Evolutionary conservation across 2,888 invertebrate species (phyloP).

Genomic region (Pseudanteris insignis): DNA sequence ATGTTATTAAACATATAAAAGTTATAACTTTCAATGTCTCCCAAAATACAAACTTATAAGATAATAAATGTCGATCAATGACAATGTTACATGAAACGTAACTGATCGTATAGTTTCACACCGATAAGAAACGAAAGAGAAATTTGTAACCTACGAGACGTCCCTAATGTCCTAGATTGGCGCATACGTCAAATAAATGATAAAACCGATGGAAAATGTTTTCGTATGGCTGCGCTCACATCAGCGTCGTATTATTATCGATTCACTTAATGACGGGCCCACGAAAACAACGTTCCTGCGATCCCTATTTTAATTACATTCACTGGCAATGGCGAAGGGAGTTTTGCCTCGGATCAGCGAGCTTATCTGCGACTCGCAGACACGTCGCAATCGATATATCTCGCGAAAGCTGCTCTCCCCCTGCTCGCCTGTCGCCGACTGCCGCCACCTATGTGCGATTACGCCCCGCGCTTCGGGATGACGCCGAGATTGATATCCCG

Average conservation of each 20-base stretch:
- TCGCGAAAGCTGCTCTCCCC: constrained; percentile 58
- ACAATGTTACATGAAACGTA: too few species aligned
- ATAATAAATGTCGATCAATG: too few species aligned
- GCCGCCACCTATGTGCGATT: constrained; percentile 28
- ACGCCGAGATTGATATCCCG: constrained; percentile 43
- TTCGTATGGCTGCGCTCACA: too few species aligned
- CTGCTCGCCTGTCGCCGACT: constrained; percentile 5
- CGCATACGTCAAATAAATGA: not conserved
- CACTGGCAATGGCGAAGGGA: not conserved
- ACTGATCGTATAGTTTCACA: too few species aligned
- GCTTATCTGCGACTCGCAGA: constrained; percentile 66
- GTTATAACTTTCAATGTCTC: too few species aligned
- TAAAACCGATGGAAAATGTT: not conserved
- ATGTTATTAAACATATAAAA: too few species aligned
- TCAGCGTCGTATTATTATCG: too few species aligned
- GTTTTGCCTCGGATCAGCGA: constrained; percentile 50
- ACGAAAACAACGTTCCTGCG: constrained; percentile 8
- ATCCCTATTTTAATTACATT: constrained; percentile 19
- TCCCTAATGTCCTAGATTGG: too few species aligned
- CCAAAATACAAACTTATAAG: too few species aligned
- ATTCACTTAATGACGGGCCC: not conserved
- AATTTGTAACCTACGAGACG: too few species aligned
- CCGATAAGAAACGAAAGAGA: too few species aligned
- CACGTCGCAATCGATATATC: constrained; percentile 66
- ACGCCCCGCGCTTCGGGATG: constrained; percentile 20